phyloP scores from a whole-genome alignment of 2,797 vertebrate genomes.

The Scyliorhinus canicula region DNA sequence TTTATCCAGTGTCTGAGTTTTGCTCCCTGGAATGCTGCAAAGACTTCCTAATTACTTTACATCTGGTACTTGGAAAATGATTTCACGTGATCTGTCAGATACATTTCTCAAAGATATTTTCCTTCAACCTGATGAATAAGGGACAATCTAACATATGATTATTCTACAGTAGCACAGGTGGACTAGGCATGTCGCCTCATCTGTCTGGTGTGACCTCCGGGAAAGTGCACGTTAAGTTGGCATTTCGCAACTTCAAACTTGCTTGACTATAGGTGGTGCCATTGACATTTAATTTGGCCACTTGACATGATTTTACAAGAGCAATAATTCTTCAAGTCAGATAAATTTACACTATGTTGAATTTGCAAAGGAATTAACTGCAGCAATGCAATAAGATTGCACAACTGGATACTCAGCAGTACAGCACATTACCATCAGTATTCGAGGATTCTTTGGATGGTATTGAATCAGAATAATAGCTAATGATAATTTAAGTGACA shows the following conservation, averaged over 20 bases:
- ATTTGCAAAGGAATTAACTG: background rate
- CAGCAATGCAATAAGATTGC: background rate
- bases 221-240: background rate
- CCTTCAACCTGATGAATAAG: background rate
- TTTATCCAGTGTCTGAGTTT: background rate
- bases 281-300: background rate
- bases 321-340: slow-evolving; percentile 2
- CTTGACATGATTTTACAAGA: background rate
- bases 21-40: background rate
- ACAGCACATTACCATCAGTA: background rate
- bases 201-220: background rate
- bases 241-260: background rate
- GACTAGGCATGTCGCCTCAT: background rate
- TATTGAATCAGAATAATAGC: background rate
- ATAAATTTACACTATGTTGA: slow-evolving; percentile 12
- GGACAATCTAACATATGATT: background rate
- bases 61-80: background rate
- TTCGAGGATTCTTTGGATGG: background rate
- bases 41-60: background rate
- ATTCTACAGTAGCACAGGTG: no score
- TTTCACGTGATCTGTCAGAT: background rate
- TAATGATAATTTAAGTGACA: background rate
- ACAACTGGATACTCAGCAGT: background rate
- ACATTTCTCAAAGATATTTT: background rate
- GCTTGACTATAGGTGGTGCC: background rate